Base-by-base conservation (phyloP, 2,113 vertebrate genomes). In the Lamprotornis superbus region DNA sequence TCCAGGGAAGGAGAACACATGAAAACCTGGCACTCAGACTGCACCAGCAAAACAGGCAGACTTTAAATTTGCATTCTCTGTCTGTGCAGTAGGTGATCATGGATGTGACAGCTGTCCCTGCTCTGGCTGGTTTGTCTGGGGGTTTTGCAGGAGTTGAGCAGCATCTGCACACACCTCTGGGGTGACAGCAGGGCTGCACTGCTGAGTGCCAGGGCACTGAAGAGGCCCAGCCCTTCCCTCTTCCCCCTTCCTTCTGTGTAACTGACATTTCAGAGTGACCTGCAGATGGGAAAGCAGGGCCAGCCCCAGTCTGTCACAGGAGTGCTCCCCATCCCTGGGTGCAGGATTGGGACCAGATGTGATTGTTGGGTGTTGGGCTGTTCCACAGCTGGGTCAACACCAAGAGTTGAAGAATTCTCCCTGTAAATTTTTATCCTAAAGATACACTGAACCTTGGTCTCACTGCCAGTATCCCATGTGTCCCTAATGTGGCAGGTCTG, bases 381-480 rank as follows among this genome's bases (percentile, higher is more conserved):
- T 42, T 57, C 17, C 37, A 19, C 30, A 7, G 7, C 35, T 70
- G 46, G 12, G 11, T 6, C 46, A 17, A 10, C 4, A 52, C 10
- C 15, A 46, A 15, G 11, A 65, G 60, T 9, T 74, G 35, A 31
- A 33, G n/a, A 57, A 18, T 12, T 21, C 10, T 69, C 35, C 25
- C 28, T 64, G 10, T 86, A 13, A 15, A 20, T 35, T 33, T 61
- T 57, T 10, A 24, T 59, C n/a, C 80, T 76, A 12, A 50, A 50
- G 61, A 10, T 7, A 1, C 2, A 25, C 30, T 39, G 67, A 46
- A 2, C 17, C 15, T 35, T 21, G 14, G 18, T 49, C 35, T 83
- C 3, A 0, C 39, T 42, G 70, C 1, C 61, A 16, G 44, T 2
- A 5, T 19, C 40, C 46, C 1, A 1, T 2, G 30, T 13, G 47